Evolutionary conservation across 2,888 invertebrate species (phyloP).

Genomic region (Drosophila birchii): DNA sequence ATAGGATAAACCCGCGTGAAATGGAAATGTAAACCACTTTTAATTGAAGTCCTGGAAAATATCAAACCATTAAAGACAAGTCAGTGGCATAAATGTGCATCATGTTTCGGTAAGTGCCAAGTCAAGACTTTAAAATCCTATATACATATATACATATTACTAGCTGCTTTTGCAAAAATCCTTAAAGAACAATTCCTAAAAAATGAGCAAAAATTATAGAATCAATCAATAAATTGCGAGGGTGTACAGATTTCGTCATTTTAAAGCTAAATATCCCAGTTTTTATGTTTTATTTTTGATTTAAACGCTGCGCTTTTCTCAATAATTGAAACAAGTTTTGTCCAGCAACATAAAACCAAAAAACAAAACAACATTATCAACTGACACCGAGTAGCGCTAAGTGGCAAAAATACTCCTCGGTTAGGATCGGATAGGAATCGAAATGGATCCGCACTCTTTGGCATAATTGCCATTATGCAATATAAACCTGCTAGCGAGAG

Average conservation of each 20-base stretch:
- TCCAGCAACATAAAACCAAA: constrained; percentile 8
- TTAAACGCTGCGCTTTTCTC: constrained; percentile 50
- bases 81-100: no score
- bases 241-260: neutral
- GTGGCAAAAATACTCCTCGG: constrained; percentile 37
- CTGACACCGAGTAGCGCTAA: constrained; percentile 13
- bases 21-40: no score
- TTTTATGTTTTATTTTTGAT: constrained; percentile 15
- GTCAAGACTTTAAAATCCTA: neutral
- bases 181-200: neutral
- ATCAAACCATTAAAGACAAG: no score
- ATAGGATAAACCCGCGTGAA: no score
- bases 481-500: constrained; percentile 2
- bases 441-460: constrained; percentile 28
- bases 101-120: no score
- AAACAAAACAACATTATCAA: constrained; percentile 36
- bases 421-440: constrained; percentile 11
- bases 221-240: neutral
- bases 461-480: constrained; percentile 50
- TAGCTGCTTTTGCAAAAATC: no score
- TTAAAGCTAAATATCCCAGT: neutral
- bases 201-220: neutral
- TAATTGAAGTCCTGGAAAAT: no score
- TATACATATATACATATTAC: neutral
- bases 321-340: constrained; percentile 62